Percentiles rank a stretch among this genome's conserved stretches.
Evolutionary conservation across 1,140 invertebrate species (phyloP).

Genomic region (Zaprionus tsacasi): DNA sequence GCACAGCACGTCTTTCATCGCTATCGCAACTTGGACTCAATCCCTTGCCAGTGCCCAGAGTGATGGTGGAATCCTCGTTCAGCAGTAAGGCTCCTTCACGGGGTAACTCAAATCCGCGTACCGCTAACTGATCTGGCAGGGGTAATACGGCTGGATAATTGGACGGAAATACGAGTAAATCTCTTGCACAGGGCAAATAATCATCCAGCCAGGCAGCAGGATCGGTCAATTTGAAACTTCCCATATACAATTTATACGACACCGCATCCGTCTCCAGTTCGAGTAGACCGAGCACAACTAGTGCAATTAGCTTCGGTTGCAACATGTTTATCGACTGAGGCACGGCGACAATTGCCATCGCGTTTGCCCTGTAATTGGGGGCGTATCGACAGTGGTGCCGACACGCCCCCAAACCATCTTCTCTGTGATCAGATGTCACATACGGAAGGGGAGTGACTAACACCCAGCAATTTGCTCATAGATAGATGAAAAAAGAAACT

Average conservation of each 20-base stretch:
- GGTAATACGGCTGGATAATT: constrained; percentile 69
- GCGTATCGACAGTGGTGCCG: constrained; percentile 34
- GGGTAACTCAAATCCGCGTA: constrained; percentile 65
- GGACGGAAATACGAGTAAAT: constrained; percentile 67
- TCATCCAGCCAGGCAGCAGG: constrained; percentile 60
- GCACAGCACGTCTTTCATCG: constrained; percentile 39
- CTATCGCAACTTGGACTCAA: constrained; percentile 45
- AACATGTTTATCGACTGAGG: constrained; percentile 39
- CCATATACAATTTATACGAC: constrained; percentile 60
- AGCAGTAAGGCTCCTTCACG: constrained; percentile 66
- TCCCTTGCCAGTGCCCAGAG: constrained; percentile 20
- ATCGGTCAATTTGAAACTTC: constrained; percentile 48
- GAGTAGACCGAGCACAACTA: background rate
- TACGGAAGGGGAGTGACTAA: background rate
- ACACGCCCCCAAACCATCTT: background rate
- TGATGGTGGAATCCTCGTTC: constrained; percentile 62
- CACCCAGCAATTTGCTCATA: background rate
- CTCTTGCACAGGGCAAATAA: constrained; percentile 62
- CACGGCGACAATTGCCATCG: constrained; percentile 12
- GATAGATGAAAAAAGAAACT: background rate
- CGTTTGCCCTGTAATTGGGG: constrained; percentile 32
- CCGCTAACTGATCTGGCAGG: constrained; percentile 49
- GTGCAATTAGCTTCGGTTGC: constrained; percentile 6
- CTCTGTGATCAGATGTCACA: constrained; percentile 12
- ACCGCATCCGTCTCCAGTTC: constrained; percentile 30